Conservation (phyloP, 1,140 invertebrate species). For the Megathymus violae region DNA sequence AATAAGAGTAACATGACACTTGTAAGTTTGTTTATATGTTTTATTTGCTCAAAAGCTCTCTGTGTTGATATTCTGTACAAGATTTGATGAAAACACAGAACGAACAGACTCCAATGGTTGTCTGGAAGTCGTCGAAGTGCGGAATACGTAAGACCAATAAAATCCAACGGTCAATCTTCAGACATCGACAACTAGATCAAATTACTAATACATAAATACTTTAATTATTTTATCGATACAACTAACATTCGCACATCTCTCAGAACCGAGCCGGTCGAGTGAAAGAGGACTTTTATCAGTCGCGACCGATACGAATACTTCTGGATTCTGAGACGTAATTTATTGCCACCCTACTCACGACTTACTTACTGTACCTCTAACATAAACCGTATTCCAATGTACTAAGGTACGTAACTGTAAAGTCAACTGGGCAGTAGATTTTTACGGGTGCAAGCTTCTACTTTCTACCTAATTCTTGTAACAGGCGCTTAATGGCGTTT, state of each 20-base stretch:
- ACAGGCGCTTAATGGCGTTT: slow-evolving; percentile 4
- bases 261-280: slow-evolving; percentile 56
- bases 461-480: slow-evolving; percentile 26
- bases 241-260: slow-evolving; percentile 42
- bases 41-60: no score
- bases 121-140: no score
- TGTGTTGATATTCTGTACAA: no score
- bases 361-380: slow-evolving; percentile 1
- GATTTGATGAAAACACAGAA: no score
- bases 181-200: no score
- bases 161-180: no score
- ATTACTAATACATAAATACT: no score
- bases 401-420: slow-evolving; percentile 3
- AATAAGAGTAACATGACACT: no score
- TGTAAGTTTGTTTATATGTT: no score
- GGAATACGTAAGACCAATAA: no score
- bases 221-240: slow-evolving; percentile 40
- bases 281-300: slow-evolving; percentile 77
- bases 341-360: slow-evolving; percentile 61
- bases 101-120: no score
- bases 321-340: slow-evolving; percentile 69
- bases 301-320: slow-evolving; percentile 71
- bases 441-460: slow-evolving; percentile 23
- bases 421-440: background rate
- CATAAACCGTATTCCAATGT: slow-evolving; percentile 17